phyloP scores from a whole-genome alignment of 2,113 vertebrate species.

The Pedionomus torquatus region DNA sequence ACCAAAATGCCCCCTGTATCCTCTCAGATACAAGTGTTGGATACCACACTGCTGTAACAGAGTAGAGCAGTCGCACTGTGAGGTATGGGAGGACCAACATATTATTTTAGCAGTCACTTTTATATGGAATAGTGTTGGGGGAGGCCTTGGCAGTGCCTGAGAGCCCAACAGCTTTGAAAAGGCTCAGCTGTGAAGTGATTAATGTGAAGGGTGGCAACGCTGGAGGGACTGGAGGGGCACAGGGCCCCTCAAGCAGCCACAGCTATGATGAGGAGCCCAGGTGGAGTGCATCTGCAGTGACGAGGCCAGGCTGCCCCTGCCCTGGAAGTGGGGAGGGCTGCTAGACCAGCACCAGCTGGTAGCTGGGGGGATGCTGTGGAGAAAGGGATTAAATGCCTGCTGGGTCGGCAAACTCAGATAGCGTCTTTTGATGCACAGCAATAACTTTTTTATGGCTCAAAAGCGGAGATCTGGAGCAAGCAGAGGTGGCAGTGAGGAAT shows the following conservation, averaged over 20 bases:
- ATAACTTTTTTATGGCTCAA: neutral
- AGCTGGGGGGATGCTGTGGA: neutral
- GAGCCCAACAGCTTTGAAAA: neutral
- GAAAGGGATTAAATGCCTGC: neutral
- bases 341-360: too few species aligned
- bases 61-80: neutral
- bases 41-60: neutral
- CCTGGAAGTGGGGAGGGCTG: fast-evolving
- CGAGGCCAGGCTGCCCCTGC: neutral
- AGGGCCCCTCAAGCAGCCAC: neutral
- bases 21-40: neutral
- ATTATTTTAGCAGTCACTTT: neutral
- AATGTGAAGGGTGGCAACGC: too few species aligned
- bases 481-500: neutral
- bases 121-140: neutral
- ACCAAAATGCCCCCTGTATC: neutral
- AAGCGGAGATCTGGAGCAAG: neutral
- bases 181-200: neutral
- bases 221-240: neutral
- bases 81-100: fast-evolving
- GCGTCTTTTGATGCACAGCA: neutral
- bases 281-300: neutral
- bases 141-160: neutral
- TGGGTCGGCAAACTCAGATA: neutral
- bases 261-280: neutral